Evolutionary conservation across 2,797 vertebrate species (phyloP), one percentile per base, ranked within the genome.

Genomic region (Xenops minutus): DNA sequence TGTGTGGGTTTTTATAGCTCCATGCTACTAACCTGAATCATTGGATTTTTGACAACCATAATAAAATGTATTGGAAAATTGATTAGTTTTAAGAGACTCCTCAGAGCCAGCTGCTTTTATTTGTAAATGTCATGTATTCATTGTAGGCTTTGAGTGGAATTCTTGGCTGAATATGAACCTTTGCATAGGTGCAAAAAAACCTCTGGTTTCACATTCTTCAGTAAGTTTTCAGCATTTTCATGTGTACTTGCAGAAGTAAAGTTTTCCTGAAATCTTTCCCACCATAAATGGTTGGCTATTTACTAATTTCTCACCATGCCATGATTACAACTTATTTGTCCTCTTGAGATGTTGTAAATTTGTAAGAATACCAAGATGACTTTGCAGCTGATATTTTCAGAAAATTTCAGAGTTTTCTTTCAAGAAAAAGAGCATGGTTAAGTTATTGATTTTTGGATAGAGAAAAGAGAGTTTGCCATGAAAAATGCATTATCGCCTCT

Each of bases 31-130:
- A 97, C 96, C 89, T 96, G 83, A 86, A 96, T 96, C 91, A 97
- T 26, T 91, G 90, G 71, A 64, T 94, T 96, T 96, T 96, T 97
- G 96, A 96, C 94, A 97, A 93, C 88, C 96, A 34, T 96, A 93
- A 95, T 97, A 98, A 98, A 97, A 93, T 83, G 56, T 97, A 97
- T 97, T 94, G 93, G 93, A 98, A 97, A 97, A 87, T 94, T 97
- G 96, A 98, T 97, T 98, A 97, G 93, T 97, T 97, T 89, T 94
- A 93, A 96, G 88, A 80, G 81, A 96, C 89, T 97, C 88, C 79
- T 96, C 88, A 80, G 92, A 96, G 89, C 94, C 96, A 95, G 93
- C 93, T 95, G 96, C 85, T 96, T 97, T 97, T 97, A 95, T 97
- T 97, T 97, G 95, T 98, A 98, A 98, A 97, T 97, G 97, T 96